Evolutionary conservation across 2,888 invertebrate species (phyloP).

Genomic region (Patella pellucida): DNA sequence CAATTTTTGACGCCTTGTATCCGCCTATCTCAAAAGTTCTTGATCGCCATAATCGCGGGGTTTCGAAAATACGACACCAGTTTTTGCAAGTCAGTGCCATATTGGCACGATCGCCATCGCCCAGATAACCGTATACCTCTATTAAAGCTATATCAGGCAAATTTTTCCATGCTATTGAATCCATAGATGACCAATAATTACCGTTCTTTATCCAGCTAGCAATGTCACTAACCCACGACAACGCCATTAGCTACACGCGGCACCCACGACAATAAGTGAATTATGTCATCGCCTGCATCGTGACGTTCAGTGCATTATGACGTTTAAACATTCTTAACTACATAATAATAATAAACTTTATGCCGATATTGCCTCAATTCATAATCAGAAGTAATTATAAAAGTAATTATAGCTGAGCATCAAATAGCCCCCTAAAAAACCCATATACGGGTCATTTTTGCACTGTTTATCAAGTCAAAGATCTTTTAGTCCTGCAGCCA

Average conservation of each 20-base stretch:
- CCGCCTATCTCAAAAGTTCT: slow-evolving; percentile 49
- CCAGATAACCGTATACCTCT: slow-evolving; percentile 30
- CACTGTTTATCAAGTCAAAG: no score
- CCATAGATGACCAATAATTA: slow-evolving; percentile 16
- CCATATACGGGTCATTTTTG: no score
- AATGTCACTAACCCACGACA: slow-evolving; percentile 14
- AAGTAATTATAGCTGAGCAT: no score
- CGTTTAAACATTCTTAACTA: no score
- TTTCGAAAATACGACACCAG: slow-evolving; percentile 30
- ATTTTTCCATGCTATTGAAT: slow-evolving; percentile 26
- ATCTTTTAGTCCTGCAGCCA: no score
- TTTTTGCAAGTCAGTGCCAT: slow-evolving; percentile 35
- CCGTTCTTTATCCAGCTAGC: slow-evolving; percentile 6
- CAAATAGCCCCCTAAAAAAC: no score
- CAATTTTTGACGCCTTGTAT: slow-evolving; percentile 39
- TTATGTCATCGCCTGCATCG: no score
- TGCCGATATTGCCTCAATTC: no score
- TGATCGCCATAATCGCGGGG: slow-evolving; percentile 37
- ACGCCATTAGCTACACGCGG: slow-evolving; percentile 11
- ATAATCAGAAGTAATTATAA: no score
- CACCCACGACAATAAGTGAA: no score
- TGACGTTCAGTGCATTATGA: no score
- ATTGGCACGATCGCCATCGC: slow-evolving; percentile 29
- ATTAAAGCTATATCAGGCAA: slow-evolving; percentile 32
- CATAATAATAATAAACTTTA: no score